These are phyloP conservation scores for Pangasius sanitwongsei DNA, from an alignment of 2,797 vertebrate genomes.

Conservation along the genomic window DNA sequence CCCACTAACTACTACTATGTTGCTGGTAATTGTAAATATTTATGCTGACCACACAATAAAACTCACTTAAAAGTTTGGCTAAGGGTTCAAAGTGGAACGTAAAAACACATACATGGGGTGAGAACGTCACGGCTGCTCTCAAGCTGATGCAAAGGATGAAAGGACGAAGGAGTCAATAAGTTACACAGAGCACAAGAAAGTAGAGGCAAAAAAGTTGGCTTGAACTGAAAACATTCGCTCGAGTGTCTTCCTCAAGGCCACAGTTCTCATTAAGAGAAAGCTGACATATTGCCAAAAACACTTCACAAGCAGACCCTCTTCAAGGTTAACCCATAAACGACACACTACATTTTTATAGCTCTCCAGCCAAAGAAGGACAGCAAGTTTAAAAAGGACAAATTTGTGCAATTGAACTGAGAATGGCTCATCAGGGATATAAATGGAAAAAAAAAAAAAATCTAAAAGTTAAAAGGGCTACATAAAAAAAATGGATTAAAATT, in stretches of 20 bases:
- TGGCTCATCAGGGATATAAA: background rate
- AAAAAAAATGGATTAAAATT: background rate
- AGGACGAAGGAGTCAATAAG: constrained; percentile 4
- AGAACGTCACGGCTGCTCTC: background rate
- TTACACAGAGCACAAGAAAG: background rate
- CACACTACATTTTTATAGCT: constrained; percentile 18
- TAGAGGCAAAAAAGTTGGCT: constrained; percentile 15
- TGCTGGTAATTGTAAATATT: background rate
- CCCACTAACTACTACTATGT: background rate
- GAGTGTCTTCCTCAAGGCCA: constrained; percentile 44
- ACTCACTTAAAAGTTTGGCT: background rate
- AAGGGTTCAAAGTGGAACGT: background rate
- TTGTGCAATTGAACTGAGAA: background rate
- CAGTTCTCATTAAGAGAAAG: constrained; percentile 22
- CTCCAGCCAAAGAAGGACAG: background rate
- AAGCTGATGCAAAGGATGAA: background rate
- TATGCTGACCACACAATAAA: background rate
- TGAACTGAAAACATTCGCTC: constrained; percentile 27
- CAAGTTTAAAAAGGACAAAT: background rate
- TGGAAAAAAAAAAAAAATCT: too few relatives aligned
- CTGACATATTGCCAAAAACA: constrained; percentile 13
- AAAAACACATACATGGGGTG: too few relatives aligned
- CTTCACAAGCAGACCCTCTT: constrained; percentile 15
- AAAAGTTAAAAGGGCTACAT: background rate
- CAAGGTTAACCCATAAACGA: constrained; percentile 24